Conservation (phyloP, 2,113 vertebrate genomes). For the Cyanistes caeruleus region DNA sequence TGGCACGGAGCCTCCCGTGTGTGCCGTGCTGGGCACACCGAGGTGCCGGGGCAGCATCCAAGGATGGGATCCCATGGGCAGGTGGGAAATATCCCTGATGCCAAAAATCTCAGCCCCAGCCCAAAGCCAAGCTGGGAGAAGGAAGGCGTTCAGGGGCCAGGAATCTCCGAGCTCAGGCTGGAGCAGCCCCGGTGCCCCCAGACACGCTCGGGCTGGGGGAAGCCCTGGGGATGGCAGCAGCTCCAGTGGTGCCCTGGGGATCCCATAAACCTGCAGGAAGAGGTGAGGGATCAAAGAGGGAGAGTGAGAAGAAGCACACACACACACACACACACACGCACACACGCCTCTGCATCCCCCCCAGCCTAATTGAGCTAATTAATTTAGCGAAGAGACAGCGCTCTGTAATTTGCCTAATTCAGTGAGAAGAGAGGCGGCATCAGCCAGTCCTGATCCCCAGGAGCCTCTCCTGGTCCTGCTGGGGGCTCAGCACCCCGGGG, state of each 20-base stretch:
- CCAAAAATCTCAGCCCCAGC: not conserved
- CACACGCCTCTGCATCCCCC: not conserved
- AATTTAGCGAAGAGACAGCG: conserved; percentile 35
- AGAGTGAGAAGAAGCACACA: not conserved
- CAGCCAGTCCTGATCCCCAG: not conserved
- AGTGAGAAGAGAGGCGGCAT: not conserved
- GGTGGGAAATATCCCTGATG: fast-evolving
- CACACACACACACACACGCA: fast-evolving
- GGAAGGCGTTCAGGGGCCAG: not conserved
- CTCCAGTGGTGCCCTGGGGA: not conserved
- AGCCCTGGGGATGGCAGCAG: fast-evolving
- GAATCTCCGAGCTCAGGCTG: not conserved
- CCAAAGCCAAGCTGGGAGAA: not conserved
- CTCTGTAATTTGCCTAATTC: conserved; percentile 34
- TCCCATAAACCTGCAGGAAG: not conserved
- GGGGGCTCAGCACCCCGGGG: not conserved
- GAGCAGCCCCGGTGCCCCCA: not conserved
- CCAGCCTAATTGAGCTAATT: conserved; percentile 48
- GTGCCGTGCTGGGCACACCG: fast-evolving
- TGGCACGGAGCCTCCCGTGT: fast-evolving
- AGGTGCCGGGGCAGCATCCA: fast-evolving
- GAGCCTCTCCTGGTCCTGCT: not conserved
- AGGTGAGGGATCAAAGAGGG: not conserved
- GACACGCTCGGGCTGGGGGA: fast-evolving
- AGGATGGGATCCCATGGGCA: not conserved